Base-by-base conservation (phyloP, 2,113 vertebrate species). In the Tinamus guttatus region DNA sequence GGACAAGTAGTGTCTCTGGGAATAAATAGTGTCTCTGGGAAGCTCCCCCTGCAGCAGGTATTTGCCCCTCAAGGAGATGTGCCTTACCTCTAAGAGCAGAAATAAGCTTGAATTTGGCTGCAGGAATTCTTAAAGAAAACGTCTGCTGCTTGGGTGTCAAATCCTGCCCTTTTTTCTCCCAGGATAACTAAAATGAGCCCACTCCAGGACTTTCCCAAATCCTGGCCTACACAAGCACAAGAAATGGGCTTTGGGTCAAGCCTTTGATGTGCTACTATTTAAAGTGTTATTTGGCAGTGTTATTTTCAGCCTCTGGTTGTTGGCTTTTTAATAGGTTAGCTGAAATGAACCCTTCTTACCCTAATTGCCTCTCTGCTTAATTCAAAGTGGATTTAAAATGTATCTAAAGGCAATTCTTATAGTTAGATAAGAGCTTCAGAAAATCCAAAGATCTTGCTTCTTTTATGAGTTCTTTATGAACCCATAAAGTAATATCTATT, bases 1-100 rank as follows among this genome's bases (percentile, higher is more conserved):
- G 0, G 1, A 75, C 3, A 41, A 59, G 49, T 22, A n/a, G 24
- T 4, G 14, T 12, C 28, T 63, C 54, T 0, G 0, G 64, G 36
- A 43, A 20, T 4, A 41, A 59, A 52, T 22, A n/a, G 24, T 4
- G 14, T 12, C 28, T 63, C 54, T 0, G 0, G 64, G 36, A 43
- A 20, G 24, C 51, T 11, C 3, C n/a, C 41, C 52, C 69, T 38
- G 41, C 45, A 62, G 16, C 19, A 47, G 52, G 25, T 79, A 75
- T 3, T 41, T 28, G 25, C 15, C 13, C 22, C 67, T 73, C 67
- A 67, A 52, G 67, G 24, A 68, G 17, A 74, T 45, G 34, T 0
- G 36, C 75, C 54, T 41, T 47, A 19, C 2, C 19, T 1, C 0
- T 27, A 82, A 52, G 11, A 81, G 38, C 19, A 56, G 38, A 89